Evolutionary conservation across 2,797 vertebrate species (phyloP).

Genomic region (Esox masquinongy): DNA sequence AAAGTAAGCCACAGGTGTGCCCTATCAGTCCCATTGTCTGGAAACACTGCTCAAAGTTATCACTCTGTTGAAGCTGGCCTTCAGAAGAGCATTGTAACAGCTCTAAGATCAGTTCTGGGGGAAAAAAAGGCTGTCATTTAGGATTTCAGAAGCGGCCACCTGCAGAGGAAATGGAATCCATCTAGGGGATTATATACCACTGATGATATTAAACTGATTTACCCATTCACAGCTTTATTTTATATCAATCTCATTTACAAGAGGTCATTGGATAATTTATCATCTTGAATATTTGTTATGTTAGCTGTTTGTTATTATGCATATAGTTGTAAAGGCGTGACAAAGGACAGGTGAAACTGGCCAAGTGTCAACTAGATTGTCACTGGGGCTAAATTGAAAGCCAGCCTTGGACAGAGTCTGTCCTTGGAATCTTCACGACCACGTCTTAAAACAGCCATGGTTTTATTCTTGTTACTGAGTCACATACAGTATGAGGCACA

Average conservation of each 20-base stretch:
- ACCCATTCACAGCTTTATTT: not conserved
- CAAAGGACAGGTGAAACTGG: not conserved
- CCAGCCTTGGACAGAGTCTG: not conserved
- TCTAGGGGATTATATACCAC: not conserved
- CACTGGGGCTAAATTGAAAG: not conserved
- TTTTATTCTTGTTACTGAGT: not conserved
- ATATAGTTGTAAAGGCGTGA: not conserved
- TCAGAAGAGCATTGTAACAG: slow-evolving; percentile 19
- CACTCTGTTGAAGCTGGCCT: slow-evolving; percentile 8
- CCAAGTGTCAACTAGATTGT: not conserved
- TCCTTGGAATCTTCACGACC: not conserved
- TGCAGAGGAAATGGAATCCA: not conserved
- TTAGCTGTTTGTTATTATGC: not conserved
- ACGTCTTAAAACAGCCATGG: not conserved
- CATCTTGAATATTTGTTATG: not conserved
- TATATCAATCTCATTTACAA: not conserved
- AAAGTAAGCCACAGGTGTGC: slow-evolving; percentile 14
- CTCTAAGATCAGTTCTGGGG: not conserved
- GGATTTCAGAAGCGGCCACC: not conserved
- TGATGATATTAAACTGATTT: slow-evolving; percentile 1
- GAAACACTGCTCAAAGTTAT: slow-evolving; percentile 38
- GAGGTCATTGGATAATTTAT: not conserved
- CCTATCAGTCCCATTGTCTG: slow-evolving; percentile 6
- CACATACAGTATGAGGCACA: not conserved
- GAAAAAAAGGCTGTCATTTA: not conserved